Conservation (phyloP, 2,113 vertebrate genomes). For the Maylandia zebra region DNA sequence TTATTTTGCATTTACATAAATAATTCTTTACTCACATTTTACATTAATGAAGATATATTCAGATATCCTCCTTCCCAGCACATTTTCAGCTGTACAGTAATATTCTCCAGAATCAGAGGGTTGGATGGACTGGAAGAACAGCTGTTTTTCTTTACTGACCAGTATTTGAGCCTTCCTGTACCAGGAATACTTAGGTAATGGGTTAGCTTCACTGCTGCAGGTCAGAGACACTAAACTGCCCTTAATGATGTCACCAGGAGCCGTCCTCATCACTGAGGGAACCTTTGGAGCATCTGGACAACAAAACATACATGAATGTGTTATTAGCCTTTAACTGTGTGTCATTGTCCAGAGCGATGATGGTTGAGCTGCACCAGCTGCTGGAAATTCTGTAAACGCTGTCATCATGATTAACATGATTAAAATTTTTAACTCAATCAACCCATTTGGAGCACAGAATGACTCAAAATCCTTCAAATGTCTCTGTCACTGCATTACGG, state of each 20-base stretch:
- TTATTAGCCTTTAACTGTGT: background rate
- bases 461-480: no score
- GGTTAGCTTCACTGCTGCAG: background rate
- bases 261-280: fast-evolving
- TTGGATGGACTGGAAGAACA: background rate
- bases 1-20: background rate
- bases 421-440: no score
- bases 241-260: background rate
- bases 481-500: no score
- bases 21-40: background rate
- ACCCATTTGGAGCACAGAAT: no score
- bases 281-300: background rate
- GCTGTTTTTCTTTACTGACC: background rate
- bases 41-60: background rate
- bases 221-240: background rate
- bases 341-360: background rate
- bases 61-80: background rate
- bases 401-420: no score
- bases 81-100: background rate
- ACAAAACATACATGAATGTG: background rate
- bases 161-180: background rate
- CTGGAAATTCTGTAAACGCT: background rate
- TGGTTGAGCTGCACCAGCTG: background rate
- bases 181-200: background rate
- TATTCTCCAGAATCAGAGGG: background rate